Evolutionary conservation across 2,113 vertebrate species (phyloP).

Genomic region (Gila orcuttii): DNA sequence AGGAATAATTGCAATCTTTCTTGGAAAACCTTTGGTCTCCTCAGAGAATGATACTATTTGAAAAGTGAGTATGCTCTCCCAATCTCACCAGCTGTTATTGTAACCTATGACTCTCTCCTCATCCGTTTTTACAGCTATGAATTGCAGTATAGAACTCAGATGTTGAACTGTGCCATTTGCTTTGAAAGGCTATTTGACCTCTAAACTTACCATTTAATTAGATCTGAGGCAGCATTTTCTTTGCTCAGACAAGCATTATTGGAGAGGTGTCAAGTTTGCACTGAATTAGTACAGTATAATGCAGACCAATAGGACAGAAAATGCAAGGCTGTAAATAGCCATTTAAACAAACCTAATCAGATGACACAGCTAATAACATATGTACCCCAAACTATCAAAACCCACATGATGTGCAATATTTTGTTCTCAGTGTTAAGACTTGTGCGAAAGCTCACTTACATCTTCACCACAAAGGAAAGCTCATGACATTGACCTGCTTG

Average conservation of each 20-base stretch:
- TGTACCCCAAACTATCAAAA: background rate
- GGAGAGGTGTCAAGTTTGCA: constrained; percentile 12
- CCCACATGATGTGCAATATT: background rate
- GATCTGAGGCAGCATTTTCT: background rate
- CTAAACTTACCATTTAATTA: constrained; percentile 23
- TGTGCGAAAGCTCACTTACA: background rate
- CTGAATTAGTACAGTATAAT: background rate
- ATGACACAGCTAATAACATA: background rate
- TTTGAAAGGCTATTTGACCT: background rate
- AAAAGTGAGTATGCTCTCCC: constrained; percentile 38
- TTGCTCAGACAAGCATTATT: constrained; percentile 29
- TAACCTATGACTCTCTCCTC: constrained; percentile 59
- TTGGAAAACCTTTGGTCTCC: background rate
- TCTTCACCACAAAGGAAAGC: constrained; percentile 12
- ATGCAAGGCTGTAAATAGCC: background rate
- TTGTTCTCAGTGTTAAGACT: background rate
- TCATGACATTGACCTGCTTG: background rate
- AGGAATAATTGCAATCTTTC: constrained; percentile 1
- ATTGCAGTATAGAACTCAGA: constrained; percentile 1
- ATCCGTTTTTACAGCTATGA: constrained; percentile 44
- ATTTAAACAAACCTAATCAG: constrained; percentile 1
- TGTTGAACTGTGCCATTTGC: constrained; percentile 2
- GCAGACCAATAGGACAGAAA: background rate
- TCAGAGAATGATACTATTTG: constrained; percentile 6
- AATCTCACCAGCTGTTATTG: constrained; percentile 53